phyloP scores from a whole-genome alignment of 2,888 invertebrate genomes.

The Trisateles emortualis region DNA sequence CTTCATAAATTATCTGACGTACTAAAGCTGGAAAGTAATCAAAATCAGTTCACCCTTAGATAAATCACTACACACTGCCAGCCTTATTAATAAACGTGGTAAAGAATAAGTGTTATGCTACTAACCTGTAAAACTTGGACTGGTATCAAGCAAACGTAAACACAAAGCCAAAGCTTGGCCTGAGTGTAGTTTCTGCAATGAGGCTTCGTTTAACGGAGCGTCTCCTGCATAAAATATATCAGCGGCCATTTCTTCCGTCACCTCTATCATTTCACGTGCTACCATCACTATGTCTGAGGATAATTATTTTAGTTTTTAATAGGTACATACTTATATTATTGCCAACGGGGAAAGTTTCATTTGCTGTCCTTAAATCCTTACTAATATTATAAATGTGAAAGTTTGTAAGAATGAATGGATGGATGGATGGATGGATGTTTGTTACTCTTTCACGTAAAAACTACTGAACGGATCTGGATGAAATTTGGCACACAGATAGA shows the following conservation, averaged over 20 bases:
- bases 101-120: slow-evolving; percentile 10
- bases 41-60: no score
- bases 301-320: not conserved
- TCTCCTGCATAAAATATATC: slow-evolving; percentile 76
- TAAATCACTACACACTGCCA: no score
- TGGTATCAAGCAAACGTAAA: slow-evolving; percentile 66
- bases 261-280: slow-evolving; percentile 68
- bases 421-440: no score
- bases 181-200: slow-evolving; percentile 62
- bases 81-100: no score
- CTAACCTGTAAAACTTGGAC: slow-evolving; percentile 74
- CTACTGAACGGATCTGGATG: no score
- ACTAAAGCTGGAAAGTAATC: slow-evolving; percentile 60
- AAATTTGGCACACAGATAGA: no score
- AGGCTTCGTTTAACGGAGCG: slow-evolving; percentile 73
- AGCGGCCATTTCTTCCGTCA: slow-evolving; percentile 63
- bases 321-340: no score
- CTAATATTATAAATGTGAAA: no score
- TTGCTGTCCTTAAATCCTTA: no score
- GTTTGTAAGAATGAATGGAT: no score
- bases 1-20: slow-evolving; percentile 74
- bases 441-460: no score
- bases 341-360: no score
- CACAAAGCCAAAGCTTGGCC: slow-evolving; percentile 72
- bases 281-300: slow-evolving; percentile 76